phyloP scores from a whole-genome alignment of 1,140 invertebrate species.

The Cotesia typhae region DNA sequence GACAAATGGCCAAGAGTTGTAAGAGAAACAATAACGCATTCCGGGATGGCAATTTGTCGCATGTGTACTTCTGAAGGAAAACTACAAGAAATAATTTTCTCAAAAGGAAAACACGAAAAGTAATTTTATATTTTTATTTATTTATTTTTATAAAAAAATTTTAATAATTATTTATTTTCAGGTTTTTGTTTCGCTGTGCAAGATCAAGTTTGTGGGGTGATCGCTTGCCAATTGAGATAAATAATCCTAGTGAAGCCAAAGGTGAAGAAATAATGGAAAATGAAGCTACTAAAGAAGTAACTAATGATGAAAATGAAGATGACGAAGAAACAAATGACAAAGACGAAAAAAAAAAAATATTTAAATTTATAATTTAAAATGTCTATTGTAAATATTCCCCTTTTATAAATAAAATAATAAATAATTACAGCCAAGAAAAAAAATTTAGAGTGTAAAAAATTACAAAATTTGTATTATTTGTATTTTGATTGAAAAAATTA shows the following conservation, averaged over 20 bases:
- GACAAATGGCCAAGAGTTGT: conserved; percentile 83
- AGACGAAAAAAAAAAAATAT: conserved; percentile 8
- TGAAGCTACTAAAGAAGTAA: too few relatives aligned
- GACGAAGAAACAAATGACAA: not conserved
- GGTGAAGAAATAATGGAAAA: too few relatives aligned
- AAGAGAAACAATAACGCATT: conserved; percentile 70
- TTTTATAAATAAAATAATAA: conserved; percentile 7
- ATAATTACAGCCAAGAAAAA: not conserved
- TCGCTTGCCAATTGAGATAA: conserved; percentile 70
- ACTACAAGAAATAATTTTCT: conserved; percentile 81
- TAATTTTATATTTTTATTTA: conserved; percentile 53
- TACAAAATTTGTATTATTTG: not conserved
- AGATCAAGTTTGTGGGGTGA: conserved; percentile 78
- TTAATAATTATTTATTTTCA: conserved; percentile 50
- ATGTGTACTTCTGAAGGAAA: conserved; percentile 79
- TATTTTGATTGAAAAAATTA: not conserved
- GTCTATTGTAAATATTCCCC: too few relatives aligned
- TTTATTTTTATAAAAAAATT: conserved; percentile 31
- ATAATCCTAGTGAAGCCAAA: not conserved
- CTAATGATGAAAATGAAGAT: too few relatives aligned
- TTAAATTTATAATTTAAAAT: too few relatives aligned
- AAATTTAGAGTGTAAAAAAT: too few relatives aligned
- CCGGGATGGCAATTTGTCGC: conserved; percentile 78
- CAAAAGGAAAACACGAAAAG: conserved; percentile 78
- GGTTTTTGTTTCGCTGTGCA: conserved; percentile 74